These are phyloP conservation scores for Girardia tigrina DNA, from an alignment of 2,888 invertebrate genomes.

Conservation along the genomic window DNA sequence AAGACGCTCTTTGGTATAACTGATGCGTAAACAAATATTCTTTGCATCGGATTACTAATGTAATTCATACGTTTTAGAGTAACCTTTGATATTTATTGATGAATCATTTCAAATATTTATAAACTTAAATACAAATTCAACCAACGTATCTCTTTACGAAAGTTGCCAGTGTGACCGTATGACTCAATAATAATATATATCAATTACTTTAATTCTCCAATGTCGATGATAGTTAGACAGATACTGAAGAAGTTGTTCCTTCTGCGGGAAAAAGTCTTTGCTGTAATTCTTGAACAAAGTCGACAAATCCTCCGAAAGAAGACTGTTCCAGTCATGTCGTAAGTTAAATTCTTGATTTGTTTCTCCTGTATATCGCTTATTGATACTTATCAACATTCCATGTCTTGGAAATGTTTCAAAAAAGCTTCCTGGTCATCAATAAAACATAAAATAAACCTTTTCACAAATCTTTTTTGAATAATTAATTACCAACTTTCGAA, in stretches of 20 bases:
- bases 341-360: slow-evolving; percentile 50
- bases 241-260: slow-evolving; percentile 45
- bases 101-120: too few species aligned
- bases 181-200: too few species aligned
- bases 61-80: too few species aligned
- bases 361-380: slow-evolving; percentile 49
- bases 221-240: slow-evolving; percentile 44
- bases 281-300: slow-evolving; percentile 41
- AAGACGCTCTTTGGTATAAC: too few species aligned
- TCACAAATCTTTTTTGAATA: neutral
- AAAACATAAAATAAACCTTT: too few species aligned
- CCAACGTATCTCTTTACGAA: too few species aligned
- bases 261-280: slow-evolving; percentile 43
- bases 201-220: slow-evolving; percentile 46
- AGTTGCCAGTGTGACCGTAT: too few species aligned
- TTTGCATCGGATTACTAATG: too few species aligned
- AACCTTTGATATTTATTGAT: too few species aligned
- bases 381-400: slow-evolving; percentile 50
- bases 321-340: slow-evolving; percentile 51
- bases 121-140: too few species aligned
- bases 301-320: slow-evolving; percentile 44
- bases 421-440: slow-evolving; percentile 47
- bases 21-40: too few species aligned
- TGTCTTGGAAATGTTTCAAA: slow-evolving; percentile 49
- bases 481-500: slow-evolving; percentile 42